These are phyloP conservation scores for Propithecus perrieri DNA, from an alignment of 2,797 vertebrate species.

Conservation along the genomic window DNA sequence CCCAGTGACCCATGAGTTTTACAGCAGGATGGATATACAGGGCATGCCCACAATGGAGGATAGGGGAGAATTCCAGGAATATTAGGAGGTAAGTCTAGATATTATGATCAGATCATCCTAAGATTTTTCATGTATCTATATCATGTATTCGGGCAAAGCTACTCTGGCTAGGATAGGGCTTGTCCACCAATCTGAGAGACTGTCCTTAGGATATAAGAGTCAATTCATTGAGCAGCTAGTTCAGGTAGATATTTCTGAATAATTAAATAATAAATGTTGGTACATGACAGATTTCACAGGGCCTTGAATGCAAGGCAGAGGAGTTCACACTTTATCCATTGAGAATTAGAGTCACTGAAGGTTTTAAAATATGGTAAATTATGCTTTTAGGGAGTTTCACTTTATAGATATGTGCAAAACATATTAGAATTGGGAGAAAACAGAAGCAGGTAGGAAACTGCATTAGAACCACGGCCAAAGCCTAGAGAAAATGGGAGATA, in stretches of 20 bases:
- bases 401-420: background rate
- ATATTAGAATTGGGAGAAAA: background rate
- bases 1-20: background rate
- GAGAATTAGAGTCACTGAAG: background rate
- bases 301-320: background rate
- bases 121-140: background rate
- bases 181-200: background rate
- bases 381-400: background rate
- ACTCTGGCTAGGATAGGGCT: background rate
- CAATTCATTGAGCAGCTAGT: background rate
- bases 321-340: background rate
- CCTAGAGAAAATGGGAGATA: background rate
- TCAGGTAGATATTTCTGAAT: background rate
- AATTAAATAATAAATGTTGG: background rate
- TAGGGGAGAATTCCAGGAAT: background rate
- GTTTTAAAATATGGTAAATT: background rate
- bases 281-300: background rate
- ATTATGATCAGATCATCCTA: background rate
- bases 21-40: background rate
- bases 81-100: background rate
- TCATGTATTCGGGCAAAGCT: background rate
- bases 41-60: background rate
- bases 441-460: background rate
- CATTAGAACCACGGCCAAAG: background rate
- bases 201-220: background rate